phyloP scores from a whole-genome alignment of 2,888 invertebrate species.

The Creontiades dilutus region DNA sequence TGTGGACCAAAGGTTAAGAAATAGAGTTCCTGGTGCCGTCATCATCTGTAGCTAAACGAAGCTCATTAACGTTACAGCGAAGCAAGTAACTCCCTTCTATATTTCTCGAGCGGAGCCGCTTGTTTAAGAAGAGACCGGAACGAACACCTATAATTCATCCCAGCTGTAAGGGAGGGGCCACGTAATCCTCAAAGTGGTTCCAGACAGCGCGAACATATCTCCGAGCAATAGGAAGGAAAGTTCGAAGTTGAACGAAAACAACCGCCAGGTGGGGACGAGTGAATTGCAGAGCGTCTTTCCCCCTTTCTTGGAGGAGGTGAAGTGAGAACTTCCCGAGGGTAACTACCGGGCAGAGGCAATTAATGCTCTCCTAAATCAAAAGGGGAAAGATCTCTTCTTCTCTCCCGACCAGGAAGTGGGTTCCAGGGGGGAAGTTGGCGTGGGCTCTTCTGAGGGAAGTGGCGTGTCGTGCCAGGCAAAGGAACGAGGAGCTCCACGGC shows the following conservation, averaged over 20 bases:
- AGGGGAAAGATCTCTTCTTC: neutral
- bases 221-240: slow-evolving; percentile 5
- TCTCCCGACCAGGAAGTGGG: neutral
- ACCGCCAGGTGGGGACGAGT: slow-evolving; percentile 35
- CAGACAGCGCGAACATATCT: slow-evolving; percentile 38
- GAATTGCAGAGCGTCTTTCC: neutral
- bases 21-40: too few relatives aligned
- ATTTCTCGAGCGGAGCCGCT: slow-evolving; percentile 18
- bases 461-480: neutral
- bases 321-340: slow-evolving; percentile 45
- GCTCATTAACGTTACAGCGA: too few relatives aligned
- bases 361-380: slow-evolving; percentile 65
- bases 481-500: neutral
- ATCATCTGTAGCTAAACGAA: too few relatives aligned
- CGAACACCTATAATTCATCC: slow-evolving; percentile 7
- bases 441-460: neutral
- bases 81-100: too few relatives aligned
- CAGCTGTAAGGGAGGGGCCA: neutral
- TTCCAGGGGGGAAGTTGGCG: neutral
- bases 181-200: slow-evolving; percentile 45
- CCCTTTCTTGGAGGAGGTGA: slow-evolving; percentile 35
- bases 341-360: slow-evolving; percentile 65
- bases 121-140: neutral
- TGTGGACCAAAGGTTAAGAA: too few relatives aligned
- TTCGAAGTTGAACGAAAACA: slow-evolving; percentile 53